Evolutionary conservation across 2,888 invertebrate genomes (phyloP).

Genomic region (Polyommatus icarus): DNA sequence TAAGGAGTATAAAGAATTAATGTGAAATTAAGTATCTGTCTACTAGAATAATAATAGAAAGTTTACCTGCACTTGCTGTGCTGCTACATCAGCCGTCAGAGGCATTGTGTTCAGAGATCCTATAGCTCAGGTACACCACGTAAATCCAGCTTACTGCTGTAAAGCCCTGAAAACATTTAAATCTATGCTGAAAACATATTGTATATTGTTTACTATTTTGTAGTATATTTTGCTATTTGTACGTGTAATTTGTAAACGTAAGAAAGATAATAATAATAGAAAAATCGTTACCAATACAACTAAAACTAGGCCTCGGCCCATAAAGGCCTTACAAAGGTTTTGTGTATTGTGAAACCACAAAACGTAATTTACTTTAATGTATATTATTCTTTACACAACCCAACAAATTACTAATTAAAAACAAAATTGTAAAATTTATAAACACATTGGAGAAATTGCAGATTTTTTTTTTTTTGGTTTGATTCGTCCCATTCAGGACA

Average conservation of each 20-base stretch:
- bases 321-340: neutral
- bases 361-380: neutral
- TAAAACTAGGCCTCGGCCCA: neutral
- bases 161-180: constrained; percentile 52
- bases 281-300: neutral
- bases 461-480: too few relatives aligned
- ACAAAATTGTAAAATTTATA: neutral
- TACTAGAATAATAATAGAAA: neutral
- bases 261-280: too few relatives aligned
- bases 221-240: neutral
- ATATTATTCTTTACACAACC: neutral
- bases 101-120: constrained; percentile 79
- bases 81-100: constrained; percentile 88
- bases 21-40: neutral
- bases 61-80: constrained; percentile 82
- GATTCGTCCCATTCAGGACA: too few relatives aligned
- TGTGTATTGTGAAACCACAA: neutral
- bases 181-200: constrained; percentile 43
- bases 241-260: too few relatives aligned
- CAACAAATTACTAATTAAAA: too few relatives aligned
- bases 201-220: neutral
- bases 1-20: neutral
- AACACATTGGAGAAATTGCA: neutral
- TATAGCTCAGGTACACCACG: constrained; percentile 65
- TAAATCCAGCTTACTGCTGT: constrained; percentile 76